Percentiles rank a stretch among this genome's conserved stretches.
These are phyloP conservation scores for Artibeus lituratus DNA, from an alignment of 2,797 vertebrate species.

Conservation along the genomic window DNA sequence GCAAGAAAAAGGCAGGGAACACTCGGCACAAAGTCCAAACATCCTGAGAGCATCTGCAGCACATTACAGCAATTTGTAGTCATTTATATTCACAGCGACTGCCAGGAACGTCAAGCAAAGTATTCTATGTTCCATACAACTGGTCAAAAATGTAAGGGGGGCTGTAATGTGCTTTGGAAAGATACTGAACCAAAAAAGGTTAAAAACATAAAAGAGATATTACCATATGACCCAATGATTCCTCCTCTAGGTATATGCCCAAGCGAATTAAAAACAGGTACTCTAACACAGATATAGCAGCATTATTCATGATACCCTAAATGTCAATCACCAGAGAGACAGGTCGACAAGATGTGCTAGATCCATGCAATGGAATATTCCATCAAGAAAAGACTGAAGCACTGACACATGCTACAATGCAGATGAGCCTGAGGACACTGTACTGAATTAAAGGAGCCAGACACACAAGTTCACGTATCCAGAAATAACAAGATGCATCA, in stretches of 20 bases:
- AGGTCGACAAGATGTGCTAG: background rate
- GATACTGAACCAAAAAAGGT: background rate
- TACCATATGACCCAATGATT: background rate
- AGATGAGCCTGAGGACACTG: background rate
- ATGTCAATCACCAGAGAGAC: background rate
- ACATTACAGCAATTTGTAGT: background rate
- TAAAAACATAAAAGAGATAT: background rate
- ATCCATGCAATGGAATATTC: background rate
- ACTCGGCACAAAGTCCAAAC: background rate
- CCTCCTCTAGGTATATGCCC: background rate
- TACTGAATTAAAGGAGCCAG: background rate
- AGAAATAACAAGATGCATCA: background rate
- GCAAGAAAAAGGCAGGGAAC: background rate
- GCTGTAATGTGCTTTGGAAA: background rate
- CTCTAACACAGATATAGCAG: background rate
- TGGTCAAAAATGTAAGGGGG: background rate
- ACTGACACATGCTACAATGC: accelerated
- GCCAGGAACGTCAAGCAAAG: background rate
- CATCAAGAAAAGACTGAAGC: background rate
- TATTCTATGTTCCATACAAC: background rate
- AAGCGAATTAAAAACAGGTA: background rate
- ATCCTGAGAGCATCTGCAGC: background rate
- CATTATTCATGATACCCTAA: background rate
- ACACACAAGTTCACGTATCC: background rate
- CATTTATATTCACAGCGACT: background rate